Evolutionary conservation across 2,888 invertebrate species (phyloP).

Genomic region (Sthenelais limicola): DNA sequence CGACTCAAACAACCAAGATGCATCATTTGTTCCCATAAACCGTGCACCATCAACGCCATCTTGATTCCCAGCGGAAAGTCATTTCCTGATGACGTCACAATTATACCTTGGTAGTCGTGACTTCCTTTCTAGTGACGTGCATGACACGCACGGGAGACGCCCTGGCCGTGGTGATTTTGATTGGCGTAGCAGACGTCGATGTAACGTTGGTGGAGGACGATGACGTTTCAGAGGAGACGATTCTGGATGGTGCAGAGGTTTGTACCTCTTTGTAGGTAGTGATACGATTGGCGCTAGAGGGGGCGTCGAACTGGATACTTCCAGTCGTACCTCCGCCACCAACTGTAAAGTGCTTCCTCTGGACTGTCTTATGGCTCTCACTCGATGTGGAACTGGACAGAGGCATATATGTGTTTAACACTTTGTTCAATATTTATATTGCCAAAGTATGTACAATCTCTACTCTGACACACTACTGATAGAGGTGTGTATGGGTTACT

Average conservation of each 20-base stretch:
- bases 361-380: conserved; percentile 18
- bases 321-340: too few relatives aligned
- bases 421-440: too few relatives aligned
- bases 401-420: too few relatives aligned
- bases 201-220: neutral
- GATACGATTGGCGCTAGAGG: neutral
- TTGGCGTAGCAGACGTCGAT: neutral
- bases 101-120: too few relatives aligned
- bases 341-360: conserved; percentile 2
- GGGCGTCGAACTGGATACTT: neutral
- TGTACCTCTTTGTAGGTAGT: conserved; percentile 5
- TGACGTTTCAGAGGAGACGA: neutral
- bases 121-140: conserved; percentile 22
- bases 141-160: conserved; percentile 15
- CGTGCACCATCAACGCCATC: too few relatives aligned
- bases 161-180: conserved; percentile 5
- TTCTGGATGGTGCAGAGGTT: neutral
- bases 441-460: too few relatives aligned
- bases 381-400: neutral
- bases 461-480: too few relatives aligned
- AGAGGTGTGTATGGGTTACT: too few relatives aligned
- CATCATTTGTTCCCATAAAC: too few relatives aligned
- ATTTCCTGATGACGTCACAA: conserved; percentile 1
- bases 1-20: too few relatives aligned
- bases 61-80: too few relatives aligned